Base-by-base conservation (phyloP, 2,888 invertebrate species). In the Poecilus cupreus region DNA sequence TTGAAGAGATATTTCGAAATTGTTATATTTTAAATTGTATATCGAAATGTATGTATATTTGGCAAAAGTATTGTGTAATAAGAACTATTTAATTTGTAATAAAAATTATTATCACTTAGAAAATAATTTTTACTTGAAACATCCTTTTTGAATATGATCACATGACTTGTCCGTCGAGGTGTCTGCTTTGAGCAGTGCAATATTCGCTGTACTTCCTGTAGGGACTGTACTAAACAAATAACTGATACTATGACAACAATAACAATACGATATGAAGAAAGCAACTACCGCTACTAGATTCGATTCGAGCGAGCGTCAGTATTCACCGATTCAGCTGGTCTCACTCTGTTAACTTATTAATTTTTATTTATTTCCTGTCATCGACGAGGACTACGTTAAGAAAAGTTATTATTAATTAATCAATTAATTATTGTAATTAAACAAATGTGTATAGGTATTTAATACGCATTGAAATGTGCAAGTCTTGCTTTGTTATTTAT, bases 391-490 rank as follows among this genome's bases (percentile, higher is more conserved):
- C 64, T 68, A 68, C 32, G 37, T 68, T 68, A 68, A 78, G 64
- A 43, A 64, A 78, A 78, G 37, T 79, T 79, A 79, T 77, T 54
- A 75, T 75, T 49, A 46, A 72, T 77, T 85, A 86, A 85, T 86
- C 85, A 13, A 68, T 37, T 32, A 68, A 84, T 86, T 86, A 87
- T 86, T 87, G 87, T 88, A 87, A 87, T 86, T 87, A 87, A 46
- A 85, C 83, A 85, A 83, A 84, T 82, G 83, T 87, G 87, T 87
- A 87, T 87, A 87, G 86, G 83, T 87, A 87, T 87, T 86, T 86
- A 86, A 86, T 84, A 85, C 83, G 85, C 84, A 85, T 83, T 84
- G 70, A 82, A 46, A 70, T 79, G 39, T 80, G 74, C 75, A 60
- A 16, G 64, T 81, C 39, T 81, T 77, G 85, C 85, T 85, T 84